phyloP scores from a whole-genome alignment of 1,140 invertebrate genomes.

The Propsilocerus akamusi region DNA sequence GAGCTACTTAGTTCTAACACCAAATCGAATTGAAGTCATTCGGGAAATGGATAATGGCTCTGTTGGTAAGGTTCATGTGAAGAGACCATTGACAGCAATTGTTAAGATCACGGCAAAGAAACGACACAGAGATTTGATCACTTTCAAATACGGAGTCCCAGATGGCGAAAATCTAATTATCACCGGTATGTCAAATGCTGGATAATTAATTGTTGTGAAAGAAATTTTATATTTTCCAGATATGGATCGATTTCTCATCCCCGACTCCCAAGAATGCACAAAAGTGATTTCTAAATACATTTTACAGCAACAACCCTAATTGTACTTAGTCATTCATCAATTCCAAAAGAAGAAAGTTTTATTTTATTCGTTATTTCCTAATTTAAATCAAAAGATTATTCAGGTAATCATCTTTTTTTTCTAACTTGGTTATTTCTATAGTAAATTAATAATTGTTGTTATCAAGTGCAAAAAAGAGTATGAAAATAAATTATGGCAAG shows the following conservation, averaged over 20 bases:
- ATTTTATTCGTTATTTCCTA: too few relatives aligned
- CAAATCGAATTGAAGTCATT: conserved; percentile 71
- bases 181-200: conserved; percentile 14
- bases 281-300: conserved; percentile 35
- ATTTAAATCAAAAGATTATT: too few relatives aligned
- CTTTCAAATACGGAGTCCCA: conserved; percentile 79
- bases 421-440: too few relatives aligned
- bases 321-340: too few relatives aligned
- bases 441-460: too few relatives aligned
- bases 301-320: conserved; percentile 19
- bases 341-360: too few relatives aligned
- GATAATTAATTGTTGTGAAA: conserved; percentile 19
- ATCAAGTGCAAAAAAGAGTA: too few relatives aligned
- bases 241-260: conserved; percentile 83
- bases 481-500: too few relatives aligned
- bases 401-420: too few relatives aligned
- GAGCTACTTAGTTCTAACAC: conserved; percentile 74
- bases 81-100: conserved; percentile 69
- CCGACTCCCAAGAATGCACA: conserved; percentile 77
- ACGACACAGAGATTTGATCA: conserved; percentile 82
- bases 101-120: conserved; percentile 94
- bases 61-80: conserved; percentile 64
- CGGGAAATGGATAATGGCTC: conserved; percentile 57
- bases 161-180: conserved; percentile 53
- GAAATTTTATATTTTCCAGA: conserved; percentile 34